These are phyloP conservation scores for Caenorhabditis latens DNA, from an alignment of 1,140 invertebrate species.

Conservation along the genomic window DNA sequence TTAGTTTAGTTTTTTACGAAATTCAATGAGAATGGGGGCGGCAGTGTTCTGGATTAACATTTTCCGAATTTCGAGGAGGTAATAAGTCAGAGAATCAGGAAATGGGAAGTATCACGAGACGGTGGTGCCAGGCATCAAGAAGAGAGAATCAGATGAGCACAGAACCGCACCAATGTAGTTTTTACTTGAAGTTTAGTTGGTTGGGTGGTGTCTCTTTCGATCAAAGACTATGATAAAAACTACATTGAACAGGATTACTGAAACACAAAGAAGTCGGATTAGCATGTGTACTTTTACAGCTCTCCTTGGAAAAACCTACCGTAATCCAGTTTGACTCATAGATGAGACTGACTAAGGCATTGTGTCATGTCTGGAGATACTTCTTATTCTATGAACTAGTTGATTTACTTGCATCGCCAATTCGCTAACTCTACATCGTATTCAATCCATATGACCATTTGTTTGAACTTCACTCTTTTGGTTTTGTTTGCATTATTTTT, in stretches of 20 bases:
- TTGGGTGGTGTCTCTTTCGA: background rate
- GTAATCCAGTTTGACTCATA: too few species aligned
- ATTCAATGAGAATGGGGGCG: background rate
- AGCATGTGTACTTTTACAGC: too few species aligned
- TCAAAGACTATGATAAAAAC: background rate
- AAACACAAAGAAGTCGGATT: too few species aligned
- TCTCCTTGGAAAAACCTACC: too few species aligned
- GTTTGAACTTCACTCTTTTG: conserved; percentile 2
- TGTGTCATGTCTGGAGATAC: too few species aligned
- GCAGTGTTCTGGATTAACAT: conserved; percentile 31
- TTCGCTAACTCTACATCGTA: too few species aligned
- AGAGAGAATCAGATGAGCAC: background rate
- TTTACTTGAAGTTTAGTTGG: background rate
- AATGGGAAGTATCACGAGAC: background rate
- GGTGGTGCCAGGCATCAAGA: background rate
- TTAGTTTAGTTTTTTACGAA: conserved; percentile 13
- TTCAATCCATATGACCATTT: background rate
- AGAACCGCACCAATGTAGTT: conserved; percentile 12
- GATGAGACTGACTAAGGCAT: too few species aligned
- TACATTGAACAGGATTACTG: background rate
- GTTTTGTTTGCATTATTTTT: background rate
- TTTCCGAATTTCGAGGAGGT: background rate
- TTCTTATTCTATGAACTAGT: too few species aligned
- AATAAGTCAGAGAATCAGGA: background rate
- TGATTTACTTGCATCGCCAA: too few species aligned